Evolutionary conservation across 2,797 vertebrate species (phyloP), one percentile per base, ranked within the genome.

Genomic region (Chrysocyon brachyurus): DNA sequence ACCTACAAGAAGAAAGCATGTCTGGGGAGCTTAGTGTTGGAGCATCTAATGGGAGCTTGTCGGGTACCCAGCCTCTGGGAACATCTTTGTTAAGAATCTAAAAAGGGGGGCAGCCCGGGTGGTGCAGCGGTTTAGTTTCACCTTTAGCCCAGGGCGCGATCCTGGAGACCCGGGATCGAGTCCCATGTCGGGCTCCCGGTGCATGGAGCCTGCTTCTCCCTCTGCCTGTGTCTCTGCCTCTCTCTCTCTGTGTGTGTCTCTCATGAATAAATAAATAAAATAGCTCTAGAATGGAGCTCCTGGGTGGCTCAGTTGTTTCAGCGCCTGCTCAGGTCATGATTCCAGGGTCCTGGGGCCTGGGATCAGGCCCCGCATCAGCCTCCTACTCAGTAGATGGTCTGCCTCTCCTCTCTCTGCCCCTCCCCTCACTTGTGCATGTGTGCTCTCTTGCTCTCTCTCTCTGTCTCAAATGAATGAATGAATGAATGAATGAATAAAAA

Each of bases 41-140:
- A 59, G 4, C 2, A 2, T 2, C 0, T 54, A 54, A 0, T 3
- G 40, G 68, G 52, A 31, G 7, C 12, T 26, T 17, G 59, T 63
- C 15, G 14, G n/a, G 40, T 4, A 73, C 46, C 57, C 26, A 17
- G 68, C 26, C 19, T 57, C 88, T 72, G 9, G 7, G 36, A n/a
- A 64, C 36, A 73, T 19, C 54, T 70, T 63, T 6, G 36, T 40
- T 63, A 63, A 61, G 54, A 77, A 57, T 40, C 36, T 0, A 10
- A 40, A 77, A 78, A 11, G 17, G 54, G 31, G 64, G 40, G 1
- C 40, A 46, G 40, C 40, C 3, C 1, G 40, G 40, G 40, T 46
- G 6, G 40, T 6, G 7, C 40, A 46, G 6, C 40, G 40, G 40
- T 46, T 46, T 46, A 46, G 40, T 7, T 6, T 46, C 40, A 46